Evolutionary conservation across 2,888 invertebrate genomes (phyloP).

Genomic region (Eugnorisma glareosa): DNA sequence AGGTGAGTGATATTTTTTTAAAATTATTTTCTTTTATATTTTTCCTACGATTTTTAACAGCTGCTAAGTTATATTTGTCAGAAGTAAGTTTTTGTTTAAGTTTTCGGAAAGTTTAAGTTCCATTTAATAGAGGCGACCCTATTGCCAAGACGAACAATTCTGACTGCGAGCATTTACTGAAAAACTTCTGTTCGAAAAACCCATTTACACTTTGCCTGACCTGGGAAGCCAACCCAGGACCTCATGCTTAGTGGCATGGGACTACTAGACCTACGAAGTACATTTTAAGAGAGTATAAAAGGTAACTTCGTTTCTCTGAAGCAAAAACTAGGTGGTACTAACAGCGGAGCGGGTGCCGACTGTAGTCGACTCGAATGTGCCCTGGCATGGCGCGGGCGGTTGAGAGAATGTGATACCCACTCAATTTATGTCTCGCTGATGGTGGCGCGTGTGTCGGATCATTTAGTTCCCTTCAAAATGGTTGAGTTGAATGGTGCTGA

Average conservation of each 20-base stretch:
- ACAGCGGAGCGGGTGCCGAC: not conserved
- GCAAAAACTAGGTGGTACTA: not conserved
- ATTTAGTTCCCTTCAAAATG: too few relatives aligned
- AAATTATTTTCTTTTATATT: not conserved
- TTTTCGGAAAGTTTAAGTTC: not conserved
- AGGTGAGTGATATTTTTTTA: constrained; percentile 27
- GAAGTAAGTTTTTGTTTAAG: not conserved
- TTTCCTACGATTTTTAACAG: not conserved
- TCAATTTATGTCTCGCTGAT: too few relatives aligned
- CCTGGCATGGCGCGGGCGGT: too few relatives aligned
- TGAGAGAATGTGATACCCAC: too few relatives aligned
- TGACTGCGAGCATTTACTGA: not conserved
- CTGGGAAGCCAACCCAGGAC: not conserved
- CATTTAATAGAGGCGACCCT: not conserved
- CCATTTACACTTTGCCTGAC: not conserved
- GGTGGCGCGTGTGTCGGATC: too few relatives aligned
- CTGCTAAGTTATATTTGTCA: not conserved
- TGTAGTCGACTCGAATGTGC: not conserved
- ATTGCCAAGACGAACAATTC: not conserved
- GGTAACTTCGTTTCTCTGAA: not conserved
- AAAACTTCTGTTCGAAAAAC: not conserved
- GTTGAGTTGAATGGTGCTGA: too few relatives aligned
- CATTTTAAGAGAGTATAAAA: not conserved
- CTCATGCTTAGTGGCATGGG: not conserved
- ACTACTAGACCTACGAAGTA: not conserved